Evolutionary conservation across 2,888 invertebrate genomes (phyloP), one percentile per base, ranked within the genome.

Genomic region (Chirona hameri): DNA sequence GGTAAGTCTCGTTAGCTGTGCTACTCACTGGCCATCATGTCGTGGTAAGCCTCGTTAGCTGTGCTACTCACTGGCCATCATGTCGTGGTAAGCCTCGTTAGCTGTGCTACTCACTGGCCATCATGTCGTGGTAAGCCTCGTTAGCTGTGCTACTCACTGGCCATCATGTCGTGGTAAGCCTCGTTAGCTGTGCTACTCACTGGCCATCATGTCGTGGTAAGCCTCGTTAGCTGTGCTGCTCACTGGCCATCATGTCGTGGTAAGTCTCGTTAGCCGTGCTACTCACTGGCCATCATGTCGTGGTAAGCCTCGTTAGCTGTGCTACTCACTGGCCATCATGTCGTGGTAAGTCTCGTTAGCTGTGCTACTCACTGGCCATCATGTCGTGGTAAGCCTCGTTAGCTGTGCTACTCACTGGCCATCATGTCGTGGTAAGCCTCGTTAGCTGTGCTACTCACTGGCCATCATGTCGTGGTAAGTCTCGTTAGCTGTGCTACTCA

Each of bases 381-480:
- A 99, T 99, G 94, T 98, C 97, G 89, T 97, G 96, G 92, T 99
- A 99, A 88, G 99, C 99, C 90, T 98, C 99, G 90, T 99, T 99
- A 92, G 99, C 97, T 39, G 39, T 39, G 39, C 4, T 5, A 39
- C 39, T 39, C 39, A 39, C 39, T 39, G 39, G 39, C 39, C 39
- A 39, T 39, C 39, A 7, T 39, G 39, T 39, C 39, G 7, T 39
- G 39, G 39, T 39, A 39, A 39, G 39, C 39, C 39, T 39, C 39
- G 7, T 39, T 39, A 39, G 2, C 39, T 39, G 27, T 10, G 65
- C 24, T 10, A 91, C 91, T 91, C 89, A 94, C 94, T 98, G 91
- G 97, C 96, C 91, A 99, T 94, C 99, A 99, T 99, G 94, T 98
- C 97, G 89, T 97, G 96, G 92, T 99, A 99, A 88, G 99, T 99